These are phyloP conservation scores for Cotesia vestalis DNA, from an alignment of 1,140 invertebrate species.

Conservation along the genomic window DNA sequence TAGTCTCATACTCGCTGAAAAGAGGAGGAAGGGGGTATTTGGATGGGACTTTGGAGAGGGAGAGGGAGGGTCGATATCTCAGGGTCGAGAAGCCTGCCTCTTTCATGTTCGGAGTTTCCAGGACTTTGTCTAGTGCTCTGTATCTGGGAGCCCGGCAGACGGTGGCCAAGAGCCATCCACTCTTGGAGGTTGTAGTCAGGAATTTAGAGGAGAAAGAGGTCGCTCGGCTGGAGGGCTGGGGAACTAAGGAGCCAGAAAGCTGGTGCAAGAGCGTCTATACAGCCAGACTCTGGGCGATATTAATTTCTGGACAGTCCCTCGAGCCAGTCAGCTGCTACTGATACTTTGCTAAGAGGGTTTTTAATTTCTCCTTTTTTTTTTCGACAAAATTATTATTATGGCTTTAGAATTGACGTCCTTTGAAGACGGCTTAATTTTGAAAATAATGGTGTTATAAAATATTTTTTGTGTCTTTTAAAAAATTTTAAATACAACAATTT, in stretches of 20 bases:
- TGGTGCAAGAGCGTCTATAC: slow-evolving; percentile 17
- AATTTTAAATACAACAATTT: no score
- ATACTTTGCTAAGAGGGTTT: background rate
- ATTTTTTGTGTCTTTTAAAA: no score
- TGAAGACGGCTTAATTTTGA: no score
- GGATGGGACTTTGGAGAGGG: background rate
- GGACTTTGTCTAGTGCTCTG: slow-evolving; percentile 34
- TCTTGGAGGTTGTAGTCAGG: slow-evolving; percentile 17
- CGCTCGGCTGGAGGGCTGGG: slow-evolving; percentile 7
- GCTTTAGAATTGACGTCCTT: no score
- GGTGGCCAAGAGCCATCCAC: slow-evolving; percentile 37
- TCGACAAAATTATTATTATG: no score
- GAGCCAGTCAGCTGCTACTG: background rate
- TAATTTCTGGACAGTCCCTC: slow-evolving; percentile 36
- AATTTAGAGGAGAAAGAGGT: background rate
- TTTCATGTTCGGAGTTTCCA: slow-evolving; percentile 38
- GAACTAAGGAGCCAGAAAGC: slow-evolving; percentile 26
- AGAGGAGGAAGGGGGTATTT: no score
- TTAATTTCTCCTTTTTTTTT: no score
- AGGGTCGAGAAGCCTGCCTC: slow-evolving; percentile 17
- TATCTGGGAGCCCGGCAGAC: background rate
- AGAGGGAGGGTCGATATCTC: slow-evolving; percentile 16
- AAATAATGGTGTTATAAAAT: no score
- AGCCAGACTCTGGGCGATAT: slow-evolving; percentile 34
- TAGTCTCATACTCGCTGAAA: no score